Evolutionary conservation across 2,797 vertebrate genomes (phyloP).

Genomic region (Myotis findleyi): DNA sequence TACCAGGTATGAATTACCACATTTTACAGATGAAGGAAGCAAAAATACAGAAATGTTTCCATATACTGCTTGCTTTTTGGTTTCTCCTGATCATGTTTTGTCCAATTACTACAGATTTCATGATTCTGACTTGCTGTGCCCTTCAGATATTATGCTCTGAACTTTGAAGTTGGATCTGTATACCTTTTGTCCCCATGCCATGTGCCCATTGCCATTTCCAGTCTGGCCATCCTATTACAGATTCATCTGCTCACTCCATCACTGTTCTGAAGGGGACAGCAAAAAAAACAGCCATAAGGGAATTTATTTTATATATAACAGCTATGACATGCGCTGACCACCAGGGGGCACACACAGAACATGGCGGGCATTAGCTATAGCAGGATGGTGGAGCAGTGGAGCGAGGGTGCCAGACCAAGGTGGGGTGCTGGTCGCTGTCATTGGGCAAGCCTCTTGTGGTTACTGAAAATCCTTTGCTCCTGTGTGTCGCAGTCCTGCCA

Average conservation of each 20-base stretch:
- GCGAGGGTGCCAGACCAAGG: no score
- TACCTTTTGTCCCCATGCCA: background rate
- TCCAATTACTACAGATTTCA: background rate
- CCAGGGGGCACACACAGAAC: no score
- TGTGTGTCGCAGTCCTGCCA: no score
- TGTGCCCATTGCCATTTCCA: background rate
- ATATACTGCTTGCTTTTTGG: background rate
- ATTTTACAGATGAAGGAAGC: background rate
- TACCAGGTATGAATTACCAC: background rate
- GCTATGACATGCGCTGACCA: no score
- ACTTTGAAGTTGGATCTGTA: background rate
- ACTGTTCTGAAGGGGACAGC: background rate
- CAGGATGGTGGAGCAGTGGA: no score
- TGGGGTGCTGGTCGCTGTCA: no score
- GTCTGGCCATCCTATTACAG: background rate
- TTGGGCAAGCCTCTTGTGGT: no score
- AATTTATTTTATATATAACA: background rate
- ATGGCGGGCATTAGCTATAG: no score
- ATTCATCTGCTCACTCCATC: background rate
- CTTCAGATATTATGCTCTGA: background rate
- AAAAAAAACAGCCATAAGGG: slow-evolving; percentile 30
- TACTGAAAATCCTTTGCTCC: no score
- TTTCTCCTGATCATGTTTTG: background rate
- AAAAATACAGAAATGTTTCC: background rate
- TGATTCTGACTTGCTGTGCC: background rate